Percentiles rank a stretch among this genome's conserved stretches.
Conservation (phyloP, 1,140 invertebrate genomes). For the Scaptomyza pallida region DNA sequence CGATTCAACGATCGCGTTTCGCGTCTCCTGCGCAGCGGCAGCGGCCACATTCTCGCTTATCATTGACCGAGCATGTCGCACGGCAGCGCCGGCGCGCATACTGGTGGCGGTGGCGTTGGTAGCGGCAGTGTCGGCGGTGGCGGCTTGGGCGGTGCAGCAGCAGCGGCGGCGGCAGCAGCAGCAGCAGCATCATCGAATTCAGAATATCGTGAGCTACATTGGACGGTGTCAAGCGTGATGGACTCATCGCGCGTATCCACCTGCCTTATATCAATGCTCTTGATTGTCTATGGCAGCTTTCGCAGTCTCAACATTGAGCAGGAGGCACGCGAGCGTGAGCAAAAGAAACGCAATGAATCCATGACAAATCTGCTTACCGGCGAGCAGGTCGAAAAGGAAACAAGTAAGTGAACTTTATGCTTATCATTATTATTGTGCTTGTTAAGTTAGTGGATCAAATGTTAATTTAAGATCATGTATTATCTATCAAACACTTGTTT, state of each 20-base stretch:
- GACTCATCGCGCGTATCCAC: constrained; percentile 97
- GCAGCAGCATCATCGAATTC: constrained; percentile 55
- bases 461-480: too few relatives aligned
- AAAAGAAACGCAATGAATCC: constrained; percentile 88
- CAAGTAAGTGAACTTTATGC: constrained; percentile 67
- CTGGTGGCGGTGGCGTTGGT: constrained; percentile 56
- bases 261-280: constrained; percentile 97
- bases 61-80: constrained; percentile 70
- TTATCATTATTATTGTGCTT: not conserved
- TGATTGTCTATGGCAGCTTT: constrained; percentile 98
- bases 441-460: too few relatives aligned
- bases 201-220: constrained; percentile 87
- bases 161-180: constrained; percentile 44
- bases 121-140: constrained; percentile 61
- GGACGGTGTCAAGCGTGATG: constrained; percentile 96
- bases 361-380: constrained; percentile 86
- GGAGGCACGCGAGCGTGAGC: constrained; percentile 93
- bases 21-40: constrained; percentile 31
- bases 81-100: constrained; percentile 70
- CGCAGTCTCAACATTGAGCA: constrained; percentile 97
- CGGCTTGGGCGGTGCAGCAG: constrained; percentile 53
- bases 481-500: too few relatives aligned
- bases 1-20: constrained; percentile 7
- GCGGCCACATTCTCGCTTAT: constrained; percentile 29
- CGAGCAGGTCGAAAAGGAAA: constrained; percentile 78